Base-by-base conservation (phyloP, 2,888 invertebrate genomes). In the Lapara coniferarum region DNA sequence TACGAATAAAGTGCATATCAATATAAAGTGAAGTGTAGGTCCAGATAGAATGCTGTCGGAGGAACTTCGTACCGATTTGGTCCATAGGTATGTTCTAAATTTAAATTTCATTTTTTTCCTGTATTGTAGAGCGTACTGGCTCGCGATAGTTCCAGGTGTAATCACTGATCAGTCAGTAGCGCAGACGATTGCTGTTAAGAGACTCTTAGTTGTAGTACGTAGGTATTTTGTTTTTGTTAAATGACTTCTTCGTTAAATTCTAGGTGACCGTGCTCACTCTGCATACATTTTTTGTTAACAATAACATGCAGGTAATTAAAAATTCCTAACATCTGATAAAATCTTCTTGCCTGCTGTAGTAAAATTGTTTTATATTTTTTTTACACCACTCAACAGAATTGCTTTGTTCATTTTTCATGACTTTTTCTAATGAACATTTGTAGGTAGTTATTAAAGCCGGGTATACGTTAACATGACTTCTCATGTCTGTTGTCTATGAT, bases 21-120 rank as follows among this genome's bases (percentile, higher is more conserved):
- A 7, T 14, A 44, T 52, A 53, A 69, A 25, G 3, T 52, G 16
- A 16, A 53, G 59, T 19, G 8, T 69, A 63, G 68, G 63, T 69
- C 68, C 66, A 66, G 66, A 69, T 56, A 66, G 66, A 66, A 69
- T 75, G 75, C 69, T 73, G 66, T 69, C 78, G 75, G 81, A 80
- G 75, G 75, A 69, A 69, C 63, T 75, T 71, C 76, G 76, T 69
- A 75, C 74, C 71, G 79, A 81, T 77, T 80, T 77, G 69, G 78
- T 77, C 74, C 78, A 78, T 75, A 80, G 81, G 81, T 81, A 77
- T 74, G 77, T 75, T 77, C 74, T 76, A 63, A 68, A 69, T 69
- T 59, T 63, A 16, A 63, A 56, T 56, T 66, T 66, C 3, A 66
- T 69, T 66, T 69, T 68, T 63, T 25, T 53, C 25, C 10, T 25